A percentile compares a stretch with the other conserved stretches of the same genome.
Conservation (phyloP, 2,888 invertebrate genomes). For the Ephialtes manifestator region DNA sequence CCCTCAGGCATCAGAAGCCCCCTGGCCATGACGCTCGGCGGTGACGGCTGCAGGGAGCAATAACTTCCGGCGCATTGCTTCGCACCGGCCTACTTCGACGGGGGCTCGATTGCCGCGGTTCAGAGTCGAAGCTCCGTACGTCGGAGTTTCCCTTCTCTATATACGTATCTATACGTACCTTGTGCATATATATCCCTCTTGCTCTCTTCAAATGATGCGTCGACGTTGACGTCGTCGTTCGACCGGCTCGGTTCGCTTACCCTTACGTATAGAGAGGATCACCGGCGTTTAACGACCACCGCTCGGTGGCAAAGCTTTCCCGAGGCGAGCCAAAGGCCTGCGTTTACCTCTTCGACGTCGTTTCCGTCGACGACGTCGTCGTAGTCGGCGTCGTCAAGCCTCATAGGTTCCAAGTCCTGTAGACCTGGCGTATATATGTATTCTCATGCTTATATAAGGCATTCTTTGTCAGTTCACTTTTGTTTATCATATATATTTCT, state of each 20-base stretch:
- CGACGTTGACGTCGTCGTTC: conserved; percentile 53
- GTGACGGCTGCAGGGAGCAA: conserved; percentile 44
- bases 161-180: neutral
- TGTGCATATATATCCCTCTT: neutral
- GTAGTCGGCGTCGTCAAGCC: conserved; percentile 10
- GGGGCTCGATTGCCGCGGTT: conserved; percentile 26
- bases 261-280: conserved; percentile 22
- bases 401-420: conserved; percentile 12
- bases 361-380: conserved; percentile 38
- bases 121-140: neutral
- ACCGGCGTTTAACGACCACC: conserved; percentile 44
- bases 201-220: conserved; percentile 35
- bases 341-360: conserved; percentile 58
- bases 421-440: neutral
- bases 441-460: neutral
- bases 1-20: conserved; percentile 5
- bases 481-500: too few relatives aligned
- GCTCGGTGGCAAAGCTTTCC: conserved; percentile 26
- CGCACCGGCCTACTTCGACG: conserved; percentile 27
- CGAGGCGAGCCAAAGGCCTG: conserved; percentile 1
- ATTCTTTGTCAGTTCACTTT: too few relatives aligned
- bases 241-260: conserved; percentile 13
- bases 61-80: conserved; percentile 56
- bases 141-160: neutral
- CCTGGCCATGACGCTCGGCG: conserved; percentile 23